Evolutionary conservation across 2,888 invertebrate genomes (phyloP).

Genomic region (Synergus gifuensis): DNA sequence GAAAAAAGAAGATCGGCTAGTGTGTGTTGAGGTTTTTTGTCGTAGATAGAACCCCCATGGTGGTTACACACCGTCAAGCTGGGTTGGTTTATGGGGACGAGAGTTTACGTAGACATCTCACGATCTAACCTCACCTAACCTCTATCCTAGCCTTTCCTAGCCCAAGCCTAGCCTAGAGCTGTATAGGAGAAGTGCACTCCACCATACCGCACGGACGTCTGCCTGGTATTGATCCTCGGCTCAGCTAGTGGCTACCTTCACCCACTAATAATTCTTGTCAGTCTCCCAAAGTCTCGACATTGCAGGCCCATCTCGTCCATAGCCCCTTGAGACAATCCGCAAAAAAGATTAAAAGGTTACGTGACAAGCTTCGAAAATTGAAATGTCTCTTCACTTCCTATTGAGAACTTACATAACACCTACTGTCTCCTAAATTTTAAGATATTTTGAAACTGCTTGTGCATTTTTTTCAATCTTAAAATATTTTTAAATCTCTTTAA

Average conservation of each 20-base stretch:
- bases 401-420: not conserved
- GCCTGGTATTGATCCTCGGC: slow-evolving; percentile 77
- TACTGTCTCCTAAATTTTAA: too few relatives aligned
- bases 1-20: not conserved
- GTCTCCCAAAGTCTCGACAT: slow-evolving; percentile 75
- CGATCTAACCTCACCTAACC: slow-evolving; percentile 74
- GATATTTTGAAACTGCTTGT: too few relatives aligned
- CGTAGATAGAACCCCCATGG: slow-evolving; percentile 59
- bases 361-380: slow-evolving; percentile 11
- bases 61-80: slow-evolving; percentile 65
- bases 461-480: too few relatives aligned
- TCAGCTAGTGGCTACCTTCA: slow-evolving; percentile 77
- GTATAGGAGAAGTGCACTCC: slow-evolving; percentile 76
- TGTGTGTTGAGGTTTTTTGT: slow-evolving; percentile 44
- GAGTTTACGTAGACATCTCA: slow-evolving; percentile 74
- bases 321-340: slow-evolving; percentile 50
- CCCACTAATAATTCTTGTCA: slow-evolving; percentile 78
- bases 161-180: slow-evolving; percentile 73
- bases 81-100: slow-evolving; percentile 72
- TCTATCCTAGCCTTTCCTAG: slow-evolving; percentile 71
- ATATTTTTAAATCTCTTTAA: too few relatives aligned
- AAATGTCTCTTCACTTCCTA: not conserved
- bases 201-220: slow-evolving; percentile 76
- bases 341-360: slow-evolving; percentile 21
- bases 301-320: slow-evolving; percentile 57